A percentile compares a stretch with the other conserved stretches of the same genome.
Evolutionary conservation across 1,140 invertebrate genomes (phyloP).

Genomic region (Muscidifurax raptorellus): DNA sequence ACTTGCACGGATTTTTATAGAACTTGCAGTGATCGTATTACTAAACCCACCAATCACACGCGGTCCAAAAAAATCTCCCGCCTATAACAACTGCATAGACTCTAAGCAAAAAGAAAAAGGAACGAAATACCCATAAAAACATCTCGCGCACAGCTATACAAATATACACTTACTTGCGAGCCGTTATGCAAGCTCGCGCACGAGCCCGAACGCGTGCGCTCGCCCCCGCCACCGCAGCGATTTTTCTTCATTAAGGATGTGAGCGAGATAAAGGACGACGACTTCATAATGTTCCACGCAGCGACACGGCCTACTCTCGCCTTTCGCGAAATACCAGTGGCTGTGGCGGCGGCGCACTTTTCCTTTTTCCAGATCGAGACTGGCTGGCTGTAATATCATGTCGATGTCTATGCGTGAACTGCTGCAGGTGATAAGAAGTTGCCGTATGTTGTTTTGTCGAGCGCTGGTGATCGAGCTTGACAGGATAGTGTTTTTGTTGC

Average conservation of each 20-base stretch:
- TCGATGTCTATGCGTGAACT: not conserved
- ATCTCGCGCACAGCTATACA: not conserved
- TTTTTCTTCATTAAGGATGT: conserved; percentile 42
- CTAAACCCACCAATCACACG: too few species aligned
- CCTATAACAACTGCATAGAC: not conserved
- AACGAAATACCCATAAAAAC: not conserved
- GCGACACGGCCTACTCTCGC: not conserved
- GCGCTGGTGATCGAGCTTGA: not conserved
- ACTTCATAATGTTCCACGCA: conserved; percentile 36
- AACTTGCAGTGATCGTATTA: too few species aligned
- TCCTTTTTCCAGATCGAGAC: conserved; percentile 14
- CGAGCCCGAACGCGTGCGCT: not conserved
- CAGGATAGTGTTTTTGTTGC: not conserved
- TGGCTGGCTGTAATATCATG: not conserved
- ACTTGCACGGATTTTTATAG: too few species aligned
- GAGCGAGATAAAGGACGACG: conserved; percentile 45
- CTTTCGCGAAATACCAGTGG: conserved; percentile 22
- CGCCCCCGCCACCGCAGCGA: not conserved
- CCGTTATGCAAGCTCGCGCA: conserved; percentile 1
- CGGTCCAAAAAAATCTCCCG: too few species aligned
- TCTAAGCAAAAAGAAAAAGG: not conserved
- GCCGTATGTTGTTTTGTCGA: not conserved
- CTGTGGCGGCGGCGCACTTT: not conserved
- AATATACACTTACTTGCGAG: not conserved
- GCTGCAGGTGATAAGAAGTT: not conserved